Base-by-base conservation (phyloP, 2,797 vertebrate species). In the Pogoniulus pusillus region DNA sequence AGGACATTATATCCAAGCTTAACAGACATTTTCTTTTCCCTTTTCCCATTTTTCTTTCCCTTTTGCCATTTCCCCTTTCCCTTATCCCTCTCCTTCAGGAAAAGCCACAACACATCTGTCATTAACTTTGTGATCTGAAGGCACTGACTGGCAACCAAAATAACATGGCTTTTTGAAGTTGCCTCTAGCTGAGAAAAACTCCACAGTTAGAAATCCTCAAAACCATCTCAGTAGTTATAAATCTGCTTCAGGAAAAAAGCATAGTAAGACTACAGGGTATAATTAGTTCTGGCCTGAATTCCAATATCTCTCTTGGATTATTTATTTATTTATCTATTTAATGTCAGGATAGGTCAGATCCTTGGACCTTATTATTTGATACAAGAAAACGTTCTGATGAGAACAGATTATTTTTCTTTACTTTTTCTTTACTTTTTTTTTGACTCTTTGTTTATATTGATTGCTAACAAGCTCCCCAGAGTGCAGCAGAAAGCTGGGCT, bases 241-340 rank as follows among this genome's bases (percentile, higher is more conserved):
- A 83, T 51, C 59, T 70, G 15, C 82, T 75, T 57, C 37, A 90
- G 66, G 64, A 83, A 82, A 85, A n/a, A 91, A 32, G 19, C 47
- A 43, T 30, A 60, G 39, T 57, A 78, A 78, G 63, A 57, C 34
- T 81, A 55, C 20, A 75, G 79, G 63, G 55, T 43, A 85, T 81
- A 75, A 91, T 87, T 93, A 85, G 29, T 75, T 85, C 47, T 85
- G 73, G 53, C 20, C 60, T 81, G 63, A 89, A 66, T 92, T 63
- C 49, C 53, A 43, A 3, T 55, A 58, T 35, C 26, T 87, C 7
- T 37, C 87, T 74, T 64, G 23, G n/a, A 58, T 72, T 68, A 68
- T 82, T 75, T 30, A 47, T 53, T 78, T 73, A 68, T 85, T 75
- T 30, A 47, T 53, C 78, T 73, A 68, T 85, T 85, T 49, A 47